Conservation (phyloP, 2,797 vertebrate genomes). For the Pangasius mekongensis region DNA sequence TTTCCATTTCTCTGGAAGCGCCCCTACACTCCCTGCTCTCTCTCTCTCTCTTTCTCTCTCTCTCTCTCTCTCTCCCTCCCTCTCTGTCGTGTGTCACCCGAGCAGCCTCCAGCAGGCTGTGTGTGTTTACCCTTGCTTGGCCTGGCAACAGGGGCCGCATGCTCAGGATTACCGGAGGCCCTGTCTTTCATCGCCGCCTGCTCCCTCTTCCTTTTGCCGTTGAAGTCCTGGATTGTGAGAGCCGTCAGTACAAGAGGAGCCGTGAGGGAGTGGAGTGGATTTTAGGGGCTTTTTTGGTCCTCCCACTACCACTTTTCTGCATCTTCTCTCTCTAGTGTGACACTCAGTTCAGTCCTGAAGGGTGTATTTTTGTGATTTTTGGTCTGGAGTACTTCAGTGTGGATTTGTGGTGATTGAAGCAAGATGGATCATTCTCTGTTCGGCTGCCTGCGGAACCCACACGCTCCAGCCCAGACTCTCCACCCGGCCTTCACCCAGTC, state of each 20-base stretch:
- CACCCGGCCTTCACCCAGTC: slow-evolving; percentile 85
- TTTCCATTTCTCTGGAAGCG: slow-evolving; percentile 81
- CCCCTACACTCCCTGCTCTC: slow-evolving; percentile 72
- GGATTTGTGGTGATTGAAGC: slow-evolving; percentile 40
- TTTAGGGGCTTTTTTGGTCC: slow-evolving; percentile 58
- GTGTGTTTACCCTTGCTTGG: slow-evolving; percentile 67
- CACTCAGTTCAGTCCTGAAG: background rate
- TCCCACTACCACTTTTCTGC: slow-evolving; percentile 27
- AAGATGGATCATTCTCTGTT: slow-evolving; percentile 93
- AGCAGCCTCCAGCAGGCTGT: slow-evolving; percentile 73
- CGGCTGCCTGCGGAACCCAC: slow-evolving; percentile 88
- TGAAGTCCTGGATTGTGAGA: slow-evolving; percentile 51
- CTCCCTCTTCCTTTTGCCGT: slow-evolving; percentile 56
- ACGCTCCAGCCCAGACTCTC: slow-evolving; percentile 83
- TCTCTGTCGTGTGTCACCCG: slow-evolving; percentile 74
- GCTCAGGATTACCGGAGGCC: slow-evolving; percentile 77
- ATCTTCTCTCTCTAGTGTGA: slow-evolving; percentile 19
- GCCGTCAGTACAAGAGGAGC: slow-evolving; percentile 48
- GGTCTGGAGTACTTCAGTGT: slow-evolving; percentile 35
- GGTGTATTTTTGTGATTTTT: slow-evolving; percentile 34
- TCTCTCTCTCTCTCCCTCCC: slow-evolving; percentile 54
- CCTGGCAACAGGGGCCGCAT: slow-evolving; percentile 72
- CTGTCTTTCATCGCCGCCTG: slow-evolving; percentile 62
- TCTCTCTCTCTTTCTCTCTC: slow-evolving; percentile 61
- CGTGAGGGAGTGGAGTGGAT: slow-evolving; percentile 69